These are phyloP conservation scores for Collichthys lucidus DNA, from an alignment of 2,113 vertebrate species.

Conservation along the genomic window DNA sequence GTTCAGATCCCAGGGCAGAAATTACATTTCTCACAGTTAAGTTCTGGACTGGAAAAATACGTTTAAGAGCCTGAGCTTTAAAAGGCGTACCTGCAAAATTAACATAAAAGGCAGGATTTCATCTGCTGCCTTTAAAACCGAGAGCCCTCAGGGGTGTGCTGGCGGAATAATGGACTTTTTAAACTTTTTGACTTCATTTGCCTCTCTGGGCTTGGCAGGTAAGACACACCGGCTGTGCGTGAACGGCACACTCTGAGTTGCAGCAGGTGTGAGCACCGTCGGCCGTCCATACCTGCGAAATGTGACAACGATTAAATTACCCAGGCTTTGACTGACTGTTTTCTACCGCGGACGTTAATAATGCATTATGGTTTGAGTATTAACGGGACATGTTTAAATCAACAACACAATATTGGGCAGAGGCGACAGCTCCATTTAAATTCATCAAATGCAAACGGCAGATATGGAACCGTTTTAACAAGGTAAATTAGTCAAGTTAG, in stretches of 20 bases:
- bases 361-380: slow-evolving; percentile 31
- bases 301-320: slow-evolving; percentile 17
- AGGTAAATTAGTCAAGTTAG: slow-evolving; percentile 62
- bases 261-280: slow-evolving; percentile 3
- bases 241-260: slow-evolving; percentile 18
- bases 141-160: slow-evolving; percentile 64
- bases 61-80: slow-evolving; percentile 62
- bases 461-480: slow-evolving; percentile 54
- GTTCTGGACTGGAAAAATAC: slow-evolving; percentile 51
- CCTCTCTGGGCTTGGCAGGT: slow-evolving; percentile 36
- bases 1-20: slow-evolving; percentile 55
- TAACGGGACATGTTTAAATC: slow-evolving; percentile 46
- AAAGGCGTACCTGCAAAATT: slow-evolving; percentile 70
- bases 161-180: slow-evolving; percentile 73
- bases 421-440: slow-evolving; percentile 46
- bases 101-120: slow-evolving; percentile 79
- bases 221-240: background rate
- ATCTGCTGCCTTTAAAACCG: slow-evolving; percentile 69
- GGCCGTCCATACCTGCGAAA: background rate
- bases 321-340: slow-evolving; percentile 15
- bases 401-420: slow-evolving; percentile 42
- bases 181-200: slow-evolving; percentile 68
- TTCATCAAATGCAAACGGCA: slow-evolving; percentile 26
- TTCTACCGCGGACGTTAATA: slow-evolving; percentile 29
- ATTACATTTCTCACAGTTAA: slow-evolving; percentile 62